phyloP scores from a whole-genome alignment of 2,797 vertebrate genomes.

The Oophaga sylvatica region DNA sequence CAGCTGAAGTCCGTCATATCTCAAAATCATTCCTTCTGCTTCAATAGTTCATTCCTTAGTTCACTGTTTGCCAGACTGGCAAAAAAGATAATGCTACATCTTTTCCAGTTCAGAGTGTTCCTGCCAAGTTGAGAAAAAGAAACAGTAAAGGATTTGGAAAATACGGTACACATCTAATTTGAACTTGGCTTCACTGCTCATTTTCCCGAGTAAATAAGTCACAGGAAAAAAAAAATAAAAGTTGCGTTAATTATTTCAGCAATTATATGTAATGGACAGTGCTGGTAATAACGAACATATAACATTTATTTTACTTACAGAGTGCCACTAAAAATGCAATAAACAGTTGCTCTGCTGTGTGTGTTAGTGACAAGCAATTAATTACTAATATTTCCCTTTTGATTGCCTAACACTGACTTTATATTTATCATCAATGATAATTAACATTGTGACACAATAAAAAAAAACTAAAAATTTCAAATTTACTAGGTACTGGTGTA shows the following conservation, averaged over 20 bases:
- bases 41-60: slow-evolving; percentile 58
- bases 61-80: slow-evolving; percentile 66
- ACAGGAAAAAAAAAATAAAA: slow-evolving; percentile 27
- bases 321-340: background rate
- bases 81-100: slow-evolving; percentile 67
- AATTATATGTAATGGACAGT: slow-evolving; percentile 2
- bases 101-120: slow-evolving; percentile 65
- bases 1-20: slow-evolving; percentile 48
- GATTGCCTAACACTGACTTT: background rate
- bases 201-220: slow-evolving; percentile 68
- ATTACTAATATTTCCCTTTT: background rate
- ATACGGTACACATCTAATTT: slow-evolving; percentile 68
- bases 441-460: background rate
- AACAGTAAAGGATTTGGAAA: slow-evolving; percentile 69
- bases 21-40: slow-evolving; percentile 48
- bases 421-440: background rate
- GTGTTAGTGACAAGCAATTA: background rate
- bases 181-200: slow-evolving; percentile 65
- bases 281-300: background rate
- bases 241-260: slow-evolving; percentile 5
- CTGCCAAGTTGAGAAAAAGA: slow-evolving; percentile 69
- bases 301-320: slow-evolving; percentile 1
- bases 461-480: too few relatives aligned
- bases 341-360: background rate
- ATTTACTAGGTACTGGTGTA: too few relatives aligned